These are phyloP conservation scores for Clangula hyemalis DNA, from an alignment of 2,797 vertebrate species.

Conservation along the genomic window DNA sequence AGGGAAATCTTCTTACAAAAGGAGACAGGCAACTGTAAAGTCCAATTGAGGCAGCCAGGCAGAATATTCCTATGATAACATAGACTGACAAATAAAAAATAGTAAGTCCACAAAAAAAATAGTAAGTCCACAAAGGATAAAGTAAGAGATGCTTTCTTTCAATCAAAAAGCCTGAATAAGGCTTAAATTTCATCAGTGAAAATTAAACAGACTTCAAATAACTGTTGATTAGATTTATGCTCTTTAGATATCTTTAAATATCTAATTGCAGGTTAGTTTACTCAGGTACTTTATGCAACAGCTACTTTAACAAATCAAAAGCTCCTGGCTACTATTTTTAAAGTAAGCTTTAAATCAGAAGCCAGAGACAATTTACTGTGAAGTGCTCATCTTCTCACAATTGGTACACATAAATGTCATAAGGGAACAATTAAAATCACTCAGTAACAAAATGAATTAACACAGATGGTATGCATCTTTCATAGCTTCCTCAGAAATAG, in stretches of 20 bases:
- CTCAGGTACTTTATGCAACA: background rate
- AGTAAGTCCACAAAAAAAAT: background rate
- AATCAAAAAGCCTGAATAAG: background rate
- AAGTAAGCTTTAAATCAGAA: background rate
- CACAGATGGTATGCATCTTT: background rate
- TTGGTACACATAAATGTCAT: background rate
- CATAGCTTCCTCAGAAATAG: background rate
- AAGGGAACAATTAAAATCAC: background rate
- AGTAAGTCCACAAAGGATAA: background rate
- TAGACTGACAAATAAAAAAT: conserved; percentile 80
- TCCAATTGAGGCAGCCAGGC: conserved; percentile 91
- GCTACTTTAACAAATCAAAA: background rate
- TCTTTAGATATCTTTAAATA: background rate
- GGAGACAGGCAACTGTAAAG: conserved; percentile 95
- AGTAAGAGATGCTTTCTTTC: background rate
- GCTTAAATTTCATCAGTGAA: background rate
- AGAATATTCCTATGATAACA: conserved; percentile 94
- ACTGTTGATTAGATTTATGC: background rate
- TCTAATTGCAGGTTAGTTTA: background rate
- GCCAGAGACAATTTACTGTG: background rate
- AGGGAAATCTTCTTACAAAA: conserved; percentile 88
- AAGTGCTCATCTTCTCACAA: background rate
- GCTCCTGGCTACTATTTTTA: background rate
- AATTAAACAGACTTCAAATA: background rate
- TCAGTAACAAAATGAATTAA: background rate